phyloP scores from a whole-genome alignment of 2,888 invertebrate genomes.

The Hedychridium roseum region DNA sequence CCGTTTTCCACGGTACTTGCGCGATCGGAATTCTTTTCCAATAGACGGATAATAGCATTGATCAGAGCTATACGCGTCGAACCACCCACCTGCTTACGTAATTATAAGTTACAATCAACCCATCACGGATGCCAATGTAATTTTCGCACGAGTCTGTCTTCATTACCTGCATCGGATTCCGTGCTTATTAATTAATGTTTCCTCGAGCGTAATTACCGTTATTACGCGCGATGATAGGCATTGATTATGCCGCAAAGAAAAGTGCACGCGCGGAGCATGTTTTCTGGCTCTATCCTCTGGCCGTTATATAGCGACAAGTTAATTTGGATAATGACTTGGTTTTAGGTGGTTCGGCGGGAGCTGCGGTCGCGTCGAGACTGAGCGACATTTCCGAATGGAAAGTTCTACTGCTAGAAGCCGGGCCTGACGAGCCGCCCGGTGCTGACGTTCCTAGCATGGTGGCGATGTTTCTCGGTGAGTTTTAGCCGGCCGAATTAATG shows the following conservation, averaged over 20 bases:
- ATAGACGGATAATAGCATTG: neutral
- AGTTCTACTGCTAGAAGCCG: slow-evolving; percentile 77
- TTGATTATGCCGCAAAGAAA: too few relatives aligned
- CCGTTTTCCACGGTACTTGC: slow-evolving; percentile 16
- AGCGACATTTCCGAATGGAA: slow-evolving; percentile 74
- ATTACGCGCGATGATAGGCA: neutral
- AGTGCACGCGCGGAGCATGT: too few relatives aligned
- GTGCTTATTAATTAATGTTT: neutral
- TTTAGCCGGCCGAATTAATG: too few relatives aligned
- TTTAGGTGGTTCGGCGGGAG: slow-evolving; percentile 70
- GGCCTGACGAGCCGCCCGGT: slow-evolving; percentile 74
- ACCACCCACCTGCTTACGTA: neutral
- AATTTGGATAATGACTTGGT: too few relatives aligned
- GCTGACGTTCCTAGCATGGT: slow-evolving; percentile 74
- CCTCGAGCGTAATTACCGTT: neutral
- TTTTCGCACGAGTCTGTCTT: too few relatives aligned
- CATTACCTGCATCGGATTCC: neutral
- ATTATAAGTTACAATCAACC: too few relatives aligned
- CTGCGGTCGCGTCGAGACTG: slow-evolving; percentile 72
- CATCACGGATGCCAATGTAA: too few relatives aligned
- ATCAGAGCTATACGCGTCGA: slow-evolving; percentile 1
- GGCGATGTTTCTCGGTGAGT: slow-evolving; percentile 70
- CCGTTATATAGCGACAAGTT: too few relatives aligned
- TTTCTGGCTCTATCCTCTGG: too few relatives aligned
- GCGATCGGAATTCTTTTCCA: slow-evolving; percentile 4